Evolutionary conservation across 2,113 vertebrate genomes (phyloP), one percentile per base, ranked within the genome.

Genomic region (Athene cunicularia): DNA sequence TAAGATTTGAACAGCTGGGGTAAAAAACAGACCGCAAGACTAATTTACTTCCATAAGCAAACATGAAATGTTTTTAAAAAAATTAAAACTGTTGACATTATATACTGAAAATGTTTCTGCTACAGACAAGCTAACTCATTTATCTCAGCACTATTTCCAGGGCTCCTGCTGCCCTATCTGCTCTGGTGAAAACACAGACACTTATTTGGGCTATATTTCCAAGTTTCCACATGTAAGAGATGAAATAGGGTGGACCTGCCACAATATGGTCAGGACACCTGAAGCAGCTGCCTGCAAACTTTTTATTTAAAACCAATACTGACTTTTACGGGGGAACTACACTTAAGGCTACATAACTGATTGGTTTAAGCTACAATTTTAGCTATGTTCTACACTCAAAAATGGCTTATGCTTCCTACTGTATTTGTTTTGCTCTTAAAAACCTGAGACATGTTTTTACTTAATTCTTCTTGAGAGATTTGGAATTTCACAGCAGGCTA

Each of bases 381-480:
- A 92, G 92, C 59, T 55, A 30, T 55, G 81, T 76, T 85, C 74
- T 47, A 47, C 37, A 37, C 64, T 89, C 30, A 59, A 26, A 96
- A 97, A 95, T 95, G 96, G 98, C 95, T 98, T 97, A 89, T 50
- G 80, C 86, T 97, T 97, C 85, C 93, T 94, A 73, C 91, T 88
- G 19, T 59, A 64, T 32, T 73, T 84, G 70, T 90, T 97, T 94
- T 95, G 90, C 84, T 95, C 95, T 90, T 95, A 84, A 96, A 97
- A 97, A 96, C 95, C 96, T 97, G 96, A 97, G 93, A 95, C 22
- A 41, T 18, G 53, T 91, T 94, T 92, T 97, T 73, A 87, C 64
- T 84, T 72, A 66, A 73, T 87, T 80, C 56, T 79, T 47, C 67
- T 76, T 67, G 82, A 89, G 82, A 88, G 77, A 70, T 21, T 19